Base-by-base conservation (phyloP, 2,888 invertebrate species). In the Chrysomela aeneicollis region DNA sequence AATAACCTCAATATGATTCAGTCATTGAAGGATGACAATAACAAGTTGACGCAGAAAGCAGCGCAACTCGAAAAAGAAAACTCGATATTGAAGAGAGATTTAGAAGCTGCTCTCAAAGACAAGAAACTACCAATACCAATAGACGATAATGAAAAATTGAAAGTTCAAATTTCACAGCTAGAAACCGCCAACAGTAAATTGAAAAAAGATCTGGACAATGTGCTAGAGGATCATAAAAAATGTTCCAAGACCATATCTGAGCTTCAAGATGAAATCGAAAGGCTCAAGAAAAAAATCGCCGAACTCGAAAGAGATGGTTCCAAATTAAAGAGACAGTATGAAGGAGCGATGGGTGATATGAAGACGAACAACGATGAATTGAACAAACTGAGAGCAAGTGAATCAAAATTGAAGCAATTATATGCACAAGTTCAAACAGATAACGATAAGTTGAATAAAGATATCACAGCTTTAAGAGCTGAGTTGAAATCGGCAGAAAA, bases 391-490 rank as follows among this genome's bases (percentile, higher is more conserved):
- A 70, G 63, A 58, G 66, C 69, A 3, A 70, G 64, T 19, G 71
- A 74, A 50, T 67, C 64, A 46, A 74, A 69, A 21, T 30, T 73
- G n/a, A 72, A 69, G 58, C 61, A 71, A 47, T 47, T 66, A 42
- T 19, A 72, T 4, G 65, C 69, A 30, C 64, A 72, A 42, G 54
- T 73, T 8, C 68, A 73, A 61, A 49, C 59, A 12, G 76, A 75
- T 51, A 77, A 77, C 64, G 67, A 60, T 5, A 72, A 73, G 47
- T 57, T 77, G 19, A 74, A 71, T 46, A 70, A 72, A 49, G 71
- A 74, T n/a, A 51, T 75, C 15, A 66, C 68, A 35, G 59, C 60
- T 8, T 63, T 70, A 10, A 58, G 63, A 22, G 62, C 49, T 17
- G 69, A 74, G 21, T 8, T 63, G 22, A 72, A 68, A 50, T 37